Conservation (phyloP, 2,888 invertebrate species). For the Drosophila quinaria region DNA sequence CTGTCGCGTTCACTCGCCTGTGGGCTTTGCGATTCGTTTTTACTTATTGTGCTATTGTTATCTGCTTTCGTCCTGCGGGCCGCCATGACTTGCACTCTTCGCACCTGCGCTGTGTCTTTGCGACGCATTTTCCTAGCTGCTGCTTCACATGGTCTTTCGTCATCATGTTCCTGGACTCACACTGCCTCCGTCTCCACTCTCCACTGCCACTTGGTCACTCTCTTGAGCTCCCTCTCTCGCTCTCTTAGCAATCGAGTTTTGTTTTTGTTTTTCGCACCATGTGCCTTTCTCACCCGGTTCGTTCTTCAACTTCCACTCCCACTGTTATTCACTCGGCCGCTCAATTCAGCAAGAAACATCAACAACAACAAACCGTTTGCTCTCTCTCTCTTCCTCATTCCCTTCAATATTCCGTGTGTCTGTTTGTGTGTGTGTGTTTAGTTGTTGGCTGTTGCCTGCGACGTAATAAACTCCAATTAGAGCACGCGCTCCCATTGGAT, state of each 20-base stretch:
- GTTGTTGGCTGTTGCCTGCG: slow-evolving; percentile 24
- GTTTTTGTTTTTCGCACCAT: slow-evolving; percentile 39
- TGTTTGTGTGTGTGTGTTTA: background rate
- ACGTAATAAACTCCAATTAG: slow-evolving; percentile 47
- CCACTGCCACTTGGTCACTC: background rate
- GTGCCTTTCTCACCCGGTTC: slow-evolving; percentile 49
- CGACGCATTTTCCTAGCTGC: slow-evolving; percentile 70
- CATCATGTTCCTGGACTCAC: slow-evolving; percentile 23
- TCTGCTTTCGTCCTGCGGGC: slow-evolving; percentile 22
- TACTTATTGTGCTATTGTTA: background rate
- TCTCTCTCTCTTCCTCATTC: slow-evolving; percentile 1
- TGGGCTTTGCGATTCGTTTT: background rate
- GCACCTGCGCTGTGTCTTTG: slow-evolving; percentile 75
- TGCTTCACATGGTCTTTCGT: slow-evolving; percentile 57
- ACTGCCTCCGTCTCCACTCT: background rate
- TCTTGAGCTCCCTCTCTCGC: background rate
- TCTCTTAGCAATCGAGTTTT: slow-evolving; percentile 18
- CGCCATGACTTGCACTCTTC: slow-evolving; percentile 45
- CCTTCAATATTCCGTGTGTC: background rate
- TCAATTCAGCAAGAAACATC: slow-evolving; percentile 11
- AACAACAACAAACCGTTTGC: slow-evolving; percentile 29
- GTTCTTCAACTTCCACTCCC: slow-evolving; percentile 1
- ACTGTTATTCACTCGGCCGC: background rate
- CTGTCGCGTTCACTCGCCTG: background rate
- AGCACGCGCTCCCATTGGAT: slow-evolving; percentile 21